Percentiles rank a stretch among this genome's conserved stretches.
phyloP scores from a whole-genome alignment of 2,888 invertebrate genomes.

The Xylophagus ater region DNA sequence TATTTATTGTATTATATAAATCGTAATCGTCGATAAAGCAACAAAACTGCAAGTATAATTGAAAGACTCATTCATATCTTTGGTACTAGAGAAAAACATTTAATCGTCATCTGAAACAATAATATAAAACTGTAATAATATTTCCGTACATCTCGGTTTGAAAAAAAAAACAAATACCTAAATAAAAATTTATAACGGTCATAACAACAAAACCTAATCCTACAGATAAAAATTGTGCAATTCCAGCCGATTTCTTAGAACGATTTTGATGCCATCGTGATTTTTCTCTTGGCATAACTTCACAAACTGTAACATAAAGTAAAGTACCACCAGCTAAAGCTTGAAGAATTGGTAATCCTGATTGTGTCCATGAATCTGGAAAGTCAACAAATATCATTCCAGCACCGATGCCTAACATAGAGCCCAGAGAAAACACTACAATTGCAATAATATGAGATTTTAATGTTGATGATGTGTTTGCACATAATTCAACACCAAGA shows the following conservation, averaged over 20 bases:
- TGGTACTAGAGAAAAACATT: too few relatives aligned
- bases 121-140: neutral
- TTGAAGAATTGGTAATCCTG: conserved; percentile 50
- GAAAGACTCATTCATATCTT: too few relatives aligned
- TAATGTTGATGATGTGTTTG: conserved; percentile 35
- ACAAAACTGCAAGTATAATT: too few relatives aligned
- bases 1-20: too few relatives aligned
- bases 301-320: conserved; percentile 65
- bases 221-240: conserved; percentile 51
- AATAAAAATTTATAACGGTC: conserved; percentile 50
- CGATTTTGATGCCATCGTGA: conserved; percentile 56
- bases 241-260: conserved; percentile 45
- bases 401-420: conserved; percentile 53
- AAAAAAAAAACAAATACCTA: conserved; percentile 33
- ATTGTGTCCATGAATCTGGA: conserved; percentile 39
- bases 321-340: conserved; percentile 66
- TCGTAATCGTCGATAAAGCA: too few relatives aligned
- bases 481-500: conserved; percentile 60
- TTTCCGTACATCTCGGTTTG: too few relatives aligned
- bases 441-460: conserved; percentile 47
- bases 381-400: conserved; percentile 52
- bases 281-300: conserved; percentile 64
- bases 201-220: conserved; percentile 50
- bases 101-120: conserved; percentile 2
- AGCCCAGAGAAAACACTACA: conserved; percentile 54